Conservation (phyloP, 2,797 vertebrate species). For the Semaprochilodus insignis region DNA sequence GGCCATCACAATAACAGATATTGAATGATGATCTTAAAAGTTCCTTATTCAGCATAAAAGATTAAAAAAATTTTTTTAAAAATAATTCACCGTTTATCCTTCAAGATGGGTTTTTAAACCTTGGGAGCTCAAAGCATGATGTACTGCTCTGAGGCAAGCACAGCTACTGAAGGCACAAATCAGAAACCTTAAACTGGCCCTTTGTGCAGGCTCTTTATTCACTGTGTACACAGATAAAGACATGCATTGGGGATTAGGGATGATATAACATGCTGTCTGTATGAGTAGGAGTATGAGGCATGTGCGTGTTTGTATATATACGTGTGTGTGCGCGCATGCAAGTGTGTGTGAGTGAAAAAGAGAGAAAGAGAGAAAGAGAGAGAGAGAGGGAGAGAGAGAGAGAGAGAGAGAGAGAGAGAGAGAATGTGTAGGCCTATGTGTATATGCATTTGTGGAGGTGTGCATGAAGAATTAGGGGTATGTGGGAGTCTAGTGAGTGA, state of each 20-base stretch:
- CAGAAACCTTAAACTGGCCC: background rate
- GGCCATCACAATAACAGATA: background rate
- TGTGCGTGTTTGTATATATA: constrained; percentile 46
- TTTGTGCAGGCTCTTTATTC: constrained; percentile 62
- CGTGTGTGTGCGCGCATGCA: constrained; percentile 22
- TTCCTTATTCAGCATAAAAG: background rate
- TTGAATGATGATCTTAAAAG: background rate
- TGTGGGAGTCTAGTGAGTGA: constrained; percentile 48
- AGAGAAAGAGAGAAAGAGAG: background rate
- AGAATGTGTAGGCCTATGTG: constrained; percentile 17
- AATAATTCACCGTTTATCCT: background rate
- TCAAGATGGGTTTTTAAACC: background rate
- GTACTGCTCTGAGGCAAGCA: background rate
- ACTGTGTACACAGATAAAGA: constrained; percentile 55
- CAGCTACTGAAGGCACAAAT: background rate
- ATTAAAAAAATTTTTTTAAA: no score
- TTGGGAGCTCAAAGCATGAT: background rate
- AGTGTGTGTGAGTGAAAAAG: background rate
- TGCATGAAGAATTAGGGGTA: constrained; percentile 46
- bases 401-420: constrained; percentile 9
- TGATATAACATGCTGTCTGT: constrained; percentile 60
- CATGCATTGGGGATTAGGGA: constrained; percentile 51
- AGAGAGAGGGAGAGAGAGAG: constrained; percentile 4
- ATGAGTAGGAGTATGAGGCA: constrained; percentile 52
- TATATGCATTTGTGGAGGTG: constrained; percentile 34